These are phyloP conservation scores for Hypocryptadius cinnamomeus DNA, from an alignment of 2,113 vertebrate genomes.

Conservation along the genomic window DNA sequence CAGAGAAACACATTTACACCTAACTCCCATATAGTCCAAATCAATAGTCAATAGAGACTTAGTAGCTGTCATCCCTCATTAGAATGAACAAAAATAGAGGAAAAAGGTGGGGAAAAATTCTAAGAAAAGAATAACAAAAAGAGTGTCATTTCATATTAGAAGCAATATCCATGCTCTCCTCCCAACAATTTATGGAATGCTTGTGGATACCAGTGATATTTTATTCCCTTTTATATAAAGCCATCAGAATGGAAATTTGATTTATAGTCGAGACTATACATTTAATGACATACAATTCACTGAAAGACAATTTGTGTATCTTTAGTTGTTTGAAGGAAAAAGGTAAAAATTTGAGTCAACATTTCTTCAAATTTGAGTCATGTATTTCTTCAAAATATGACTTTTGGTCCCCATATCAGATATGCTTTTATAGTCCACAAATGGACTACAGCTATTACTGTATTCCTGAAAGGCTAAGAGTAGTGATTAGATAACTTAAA, in stretches of 20 bases:
- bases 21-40: background rate
- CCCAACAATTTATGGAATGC: background rate
- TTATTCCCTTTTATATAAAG: background rate
- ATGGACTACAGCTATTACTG: background rate
- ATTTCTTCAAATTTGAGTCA: background rate
- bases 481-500: background rate
- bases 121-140: background rate
- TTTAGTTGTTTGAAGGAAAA: background rate
- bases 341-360: background rate
- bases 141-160: background rate
- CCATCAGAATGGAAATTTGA: background rate
- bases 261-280: background rate
- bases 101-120: background rate
- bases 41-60: background rate
- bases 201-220: background rate
- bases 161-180: background rate
- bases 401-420: background rate
- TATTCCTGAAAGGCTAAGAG: background rate
- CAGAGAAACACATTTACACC: background rate
- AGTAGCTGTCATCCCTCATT: background rate
- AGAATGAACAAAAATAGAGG: background rate
- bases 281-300: background rate
- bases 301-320: background rate
- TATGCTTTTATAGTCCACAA: accelerated
- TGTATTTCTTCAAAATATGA: background rate